Base-by-base conservation (phyloP, 2,888 invertebrate species). In the Horisme vitalbata region DNA sequence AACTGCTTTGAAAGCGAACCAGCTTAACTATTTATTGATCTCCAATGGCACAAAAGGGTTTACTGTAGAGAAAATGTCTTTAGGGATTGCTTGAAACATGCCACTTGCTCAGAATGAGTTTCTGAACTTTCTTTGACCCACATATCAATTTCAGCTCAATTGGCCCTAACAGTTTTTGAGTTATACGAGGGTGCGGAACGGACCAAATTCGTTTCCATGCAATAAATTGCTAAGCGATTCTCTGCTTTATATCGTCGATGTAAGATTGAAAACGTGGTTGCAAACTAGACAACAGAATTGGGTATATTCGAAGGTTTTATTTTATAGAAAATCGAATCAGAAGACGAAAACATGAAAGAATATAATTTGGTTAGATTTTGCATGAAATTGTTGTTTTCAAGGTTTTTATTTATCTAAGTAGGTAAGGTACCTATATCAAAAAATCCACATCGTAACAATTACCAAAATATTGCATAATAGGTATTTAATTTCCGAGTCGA, bases 121-220 rank as follows among this genome's bases (percentile, higher is more conserved):
- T 49, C 44, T 35, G 44, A 41, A 49, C 44, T 44, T 49, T 49
- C 49, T 49, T 41, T 44, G 49, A 49, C 49, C 44, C 49, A 49
- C 49, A 49, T 49, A 45, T 49, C 49, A 49, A 49, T 49, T 44
- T 49, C 44, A 44, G 39, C 44, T 49, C 49, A 44, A 49, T 49
- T 49, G 49, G 49, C 44, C 18, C 27, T 49, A 45, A 49, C 44
- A 44, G 49, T 49, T 49, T 47, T 49, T 49, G 49, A 49, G 44
- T 46, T 46, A 39, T 45, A 44, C 44, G 39, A 44, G 49, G 44
- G 39, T 43, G 41, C 21, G 20, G 26, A 26, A 35, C n/a, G 38
- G 35, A 39, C 26, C 12, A 34, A 39, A 39, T 35, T 39, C 31
- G 11, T 33, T 39, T 33, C n/a, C 12, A 4, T 15, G 14, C 15